Evolutionary conservation across 2,888 invertebrate species (phyloP), one percentile per base, ranked within the genome.

Genomic region (Rhagonycha lutea): DNA sequence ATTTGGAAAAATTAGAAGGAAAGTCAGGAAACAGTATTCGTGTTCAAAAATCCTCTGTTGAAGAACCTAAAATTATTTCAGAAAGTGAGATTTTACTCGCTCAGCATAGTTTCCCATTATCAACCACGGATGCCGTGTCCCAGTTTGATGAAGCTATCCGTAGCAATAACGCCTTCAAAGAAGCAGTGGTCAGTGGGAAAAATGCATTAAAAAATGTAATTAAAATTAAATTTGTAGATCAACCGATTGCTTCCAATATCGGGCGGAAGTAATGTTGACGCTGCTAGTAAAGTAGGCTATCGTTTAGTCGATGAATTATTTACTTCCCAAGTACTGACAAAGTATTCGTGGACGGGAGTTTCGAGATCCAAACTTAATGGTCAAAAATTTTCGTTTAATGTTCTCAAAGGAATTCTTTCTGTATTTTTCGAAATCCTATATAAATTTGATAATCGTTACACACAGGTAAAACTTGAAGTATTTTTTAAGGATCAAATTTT

Each of bases 291-390:
- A 77, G 47, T 80, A 18, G 79, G 73, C 0, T 81, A 81, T 32
- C 81, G 79, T 65, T 61, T 80, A 4, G 69, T 79, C 23, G 81
- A 81, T 65, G 12, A 61, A 14, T 10, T 81, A n/a, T 81, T 81
- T 73, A 32, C 62, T 9, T 68, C 80, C 10, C 14, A 32, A 14
- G 75, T 81, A 14, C 63, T 81, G 28, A 72, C 70, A 10, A 72
- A 79, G 24, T 81, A 79, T 69, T 72, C 80, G 10, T 81, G 81
- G 81, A 81, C 81, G 12, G 81, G 81, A 11, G 69, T 81, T 47
- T 65, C 78, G 7, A 79, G 78, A 63, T 47, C 47, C n/a, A 70
- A 76, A 68, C 65, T 74, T 11, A 10, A 5, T 32, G 32, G 32
- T 0, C 32, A 47, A 7, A 47, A 47, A 47, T 12, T n/a, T 0